Base-by-base conservation (phyloP, 2,888 invertebrate species). In the Dryocosmus kuriphilus region DNA sequence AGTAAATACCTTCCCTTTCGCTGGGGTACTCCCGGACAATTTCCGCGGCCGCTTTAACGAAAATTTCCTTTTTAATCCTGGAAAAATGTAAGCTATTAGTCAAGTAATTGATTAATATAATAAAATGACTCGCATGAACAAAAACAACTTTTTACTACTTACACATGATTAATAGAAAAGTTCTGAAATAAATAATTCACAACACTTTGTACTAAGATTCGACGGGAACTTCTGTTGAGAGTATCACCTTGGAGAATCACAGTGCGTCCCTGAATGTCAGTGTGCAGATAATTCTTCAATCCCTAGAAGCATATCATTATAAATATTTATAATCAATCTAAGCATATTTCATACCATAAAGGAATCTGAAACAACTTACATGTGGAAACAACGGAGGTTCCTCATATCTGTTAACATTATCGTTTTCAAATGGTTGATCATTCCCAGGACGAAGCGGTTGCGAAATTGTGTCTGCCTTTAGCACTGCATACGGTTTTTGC, bases 11-110 rank as follows among this genome's bases (percentile, higher is more conserved):
- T n/a, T 62, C 62, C 35, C 35, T 62, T 35, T 62, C 62, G 35
- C 35, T n/a, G 19, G 62, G 62, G 7, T n/a, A 62, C 1, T 19
- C 19, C 16, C 32, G 9, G 5, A 62, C 32, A 35, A 62, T 62
- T 62, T 62, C 32, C 9, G 32, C 4, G n/a, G 32, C 16, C 2
- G 62, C 35, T 62, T 62, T 30, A 4, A 62, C 16, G 19, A 62
- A 62, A 19, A 62, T 35, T 32, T 62, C 62, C 32, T 30, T 62
- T 62, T 30, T 62, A 4, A 62, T 62, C n/a, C 62, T 62, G 19
- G n/a, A 62, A 14, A 30, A 30, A n/a, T 19, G 7, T 6, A 35
- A 62, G n/a, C 19, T 62, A 35, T 35, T 35, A 35, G 35, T 35
- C 35, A 32, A 30, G 19, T 30, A 2, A 62, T 14, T 30, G 30